A percentile compares a stretch with the other conserved stretches of the same genome.
Conservation (phyloP, 2,797 vertebrate genomes). For the Lindbergichthys nudifrons region DNA sequence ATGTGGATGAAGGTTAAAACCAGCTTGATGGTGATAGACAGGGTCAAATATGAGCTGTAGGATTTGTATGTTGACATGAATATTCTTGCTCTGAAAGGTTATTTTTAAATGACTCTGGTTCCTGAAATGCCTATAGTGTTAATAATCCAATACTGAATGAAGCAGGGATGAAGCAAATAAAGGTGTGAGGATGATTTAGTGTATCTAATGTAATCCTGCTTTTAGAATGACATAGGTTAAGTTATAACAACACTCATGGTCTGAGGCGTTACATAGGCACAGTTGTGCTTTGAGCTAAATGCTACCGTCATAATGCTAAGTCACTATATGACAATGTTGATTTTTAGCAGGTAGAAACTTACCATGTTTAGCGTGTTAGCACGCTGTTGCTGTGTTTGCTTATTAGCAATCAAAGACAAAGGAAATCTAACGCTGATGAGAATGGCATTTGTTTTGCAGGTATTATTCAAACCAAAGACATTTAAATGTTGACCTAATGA, state of each 20-base stretch:
- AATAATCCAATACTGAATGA: neutral
- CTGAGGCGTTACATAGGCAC: neutral
- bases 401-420: neutral
- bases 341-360: neutral
- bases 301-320: neutral
- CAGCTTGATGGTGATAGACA: constrained; percentile 27
- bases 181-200: constrained; percentile 12
- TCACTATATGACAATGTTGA: neutral
- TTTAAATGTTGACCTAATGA: neutral
- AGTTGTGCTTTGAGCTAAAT: neutral
- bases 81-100: constrained; percentile 12
- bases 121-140: neutral
- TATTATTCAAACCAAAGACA: neutral
- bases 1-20: constrained; percentile 35
- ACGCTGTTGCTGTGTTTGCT: neutral
- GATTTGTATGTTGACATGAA: constrained; percentile 8
- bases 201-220: constrained; percentile 20
- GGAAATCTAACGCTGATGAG: neutral
- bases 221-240: neutral
- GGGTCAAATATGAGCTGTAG: constrained; percentile 1
- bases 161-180: constrained; percentile 15
- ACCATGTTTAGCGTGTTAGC: neutral
- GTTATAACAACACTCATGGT: neutral
- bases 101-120: constrained; percentile 35
- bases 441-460: neutral